These are phyloP conservation scores for Ophiodon elongatus DNA, from an alignment of 2,113 vertebrate genomes.

Conservation along the genomic window DNA sequence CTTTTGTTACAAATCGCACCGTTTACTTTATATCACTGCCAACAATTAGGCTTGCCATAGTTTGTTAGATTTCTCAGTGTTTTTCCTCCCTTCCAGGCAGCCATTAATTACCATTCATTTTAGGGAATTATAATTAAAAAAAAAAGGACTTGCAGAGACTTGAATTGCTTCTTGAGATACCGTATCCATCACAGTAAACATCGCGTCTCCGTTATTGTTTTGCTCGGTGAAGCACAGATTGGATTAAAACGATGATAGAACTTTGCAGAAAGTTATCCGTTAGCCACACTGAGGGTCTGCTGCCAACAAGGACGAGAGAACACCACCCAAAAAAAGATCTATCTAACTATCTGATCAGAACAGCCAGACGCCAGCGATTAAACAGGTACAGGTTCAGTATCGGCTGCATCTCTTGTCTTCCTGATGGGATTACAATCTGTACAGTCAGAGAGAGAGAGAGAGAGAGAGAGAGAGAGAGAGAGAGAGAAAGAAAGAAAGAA, in stretches of 20 bases:
- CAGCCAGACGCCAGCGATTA: conserved; percentile 36
- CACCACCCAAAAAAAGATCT: too few relatives aligned
- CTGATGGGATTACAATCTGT: conserved; percentile 35
- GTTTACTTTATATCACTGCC: conserved; percentile 34
- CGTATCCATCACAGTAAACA: conserved; percentile 54
- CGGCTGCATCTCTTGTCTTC: conserved; percentile 30
- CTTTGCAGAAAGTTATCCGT: conserved; percentile 17
- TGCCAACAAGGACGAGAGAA: not conserved
- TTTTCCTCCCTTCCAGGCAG: conserved; percentile 49
- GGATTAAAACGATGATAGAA: conserved; percentile 11
- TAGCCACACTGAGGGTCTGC: conserved; percentile 10
- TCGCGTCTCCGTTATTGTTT: not conserved
- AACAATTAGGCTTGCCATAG: conserved; percentile 30
- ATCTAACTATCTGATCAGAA: not conserved
- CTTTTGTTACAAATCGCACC: conserved; percentile 26
- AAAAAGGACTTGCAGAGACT: conserved; percentile 56
- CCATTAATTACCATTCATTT: conserved; percentile 48
- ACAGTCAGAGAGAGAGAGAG: conserved; percentile 26
- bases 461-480: too few relatives aligned
- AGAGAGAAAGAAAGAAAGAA: too few relatives aligned
- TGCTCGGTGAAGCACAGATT: conserved; percentile 8
- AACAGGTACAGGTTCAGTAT: conserved; percentile 41
- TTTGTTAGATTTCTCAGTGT: not conserved
- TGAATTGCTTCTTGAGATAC: conserved; percentile 46
- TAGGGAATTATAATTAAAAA: conserved; percentile 36